Evolutionary conservation across 2,888 invertebrate species (phyloP).

Genomic region (Drosophila fulvimacula): DNA sequence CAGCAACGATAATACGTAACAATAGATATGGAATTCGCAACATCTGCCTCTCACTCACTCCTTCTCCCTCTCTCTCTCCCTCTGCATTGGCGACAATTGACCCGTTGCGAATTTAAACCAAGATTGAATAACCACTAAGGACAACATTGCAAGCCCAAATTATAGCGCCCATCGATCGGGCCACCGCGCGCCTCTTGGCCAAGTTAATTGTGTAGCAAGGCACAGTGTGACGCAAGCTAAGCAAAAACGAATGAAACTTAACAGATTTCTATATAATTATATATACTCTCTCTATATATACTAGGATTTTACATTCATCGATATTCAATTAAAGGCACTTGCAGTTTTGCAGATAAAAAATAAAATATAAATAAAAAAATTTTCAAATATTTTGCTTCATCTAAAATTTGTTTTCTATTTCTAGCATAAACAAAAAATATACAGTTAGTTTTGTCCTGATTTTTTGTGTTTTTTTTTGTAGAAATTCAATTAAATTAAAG

Average conservation of each 20-base stretch:
- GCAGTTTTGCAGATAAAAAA: too few species aligned
- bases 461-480: too few species aligned
- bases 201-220: constrained; percentile 18
- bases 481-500: too few species aligned
- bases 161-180: constrained; percentile 58
- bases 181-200: constrained; percentile 24
- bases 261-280: neutral
- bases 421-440: too few species aligned
- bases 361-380: too few species aligned
- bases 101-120: constrained; percentile 67
- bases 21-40: constrained; percentile 13
- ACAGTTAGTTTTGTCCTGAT: too few species aligned
- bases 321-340: too few species aligned
- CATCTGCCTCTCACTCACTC: neutral
- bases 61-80: neutral
- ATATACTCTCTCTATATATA: neutral
- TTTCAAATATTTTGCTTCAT: too few species aligned
- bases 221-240: constrained; percentile 28
- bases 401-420: too few species aligned
- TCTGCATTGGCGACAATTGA: constrained; percentile 47
- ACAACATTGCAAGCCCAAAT: constrained; percentile 55
- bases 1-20: constrained; percentile 29
- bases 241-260: neutral
- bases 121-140: constrained; percentile 76
- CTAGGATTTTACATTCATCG: too few species aligned